These are phyloP conservation scores for Rhagophthalmus giganteus DNA, from an alignment of 2,888 invertebrate species.

Conservation along the genomic window DNA sequence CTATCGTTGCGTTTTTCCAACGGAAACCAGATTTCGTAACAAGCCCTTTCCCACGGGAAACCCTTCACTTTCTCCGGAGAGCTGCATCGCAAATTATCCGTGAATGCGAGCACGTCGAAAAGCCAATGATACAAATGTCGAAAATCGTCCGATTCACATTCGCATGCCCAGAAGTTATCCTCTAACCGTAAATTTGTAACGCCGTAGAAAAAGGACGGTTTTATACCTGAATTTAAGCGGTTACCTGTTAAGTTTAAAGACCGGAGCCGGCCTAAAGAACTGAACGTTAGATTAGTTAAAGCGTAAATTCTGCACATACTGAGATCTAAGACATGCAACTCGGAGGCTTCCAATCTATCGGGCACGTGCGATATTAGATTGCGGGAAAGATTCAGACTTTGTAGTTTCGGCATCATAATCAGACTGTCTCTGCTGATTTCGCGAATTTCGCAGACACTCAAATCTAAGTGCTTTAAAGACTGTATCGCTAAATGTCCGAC, in stretches of 20 bases:
- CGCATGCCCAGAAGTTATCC: conserved; percentile 79
- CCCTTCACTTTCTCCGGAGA: conserved; percentile 66
- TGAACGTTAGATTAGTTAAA: conserved; percentile 66
- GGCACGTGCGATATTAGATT: conserved; percentile 69
- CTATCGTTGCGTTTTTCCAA: conserved; percentile 41
- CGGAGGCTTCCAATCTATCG: conserved; percentile 62
- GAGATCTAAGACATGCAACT: conserved; percentile 63
- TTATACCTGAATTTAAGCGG: conserved; percentile 67
- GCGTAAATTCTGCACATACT: conserved; percentile 64
- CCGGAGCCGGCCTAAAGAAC: conserved; percentile 63
- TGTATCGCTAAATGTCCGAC: conserved; percentile 62
- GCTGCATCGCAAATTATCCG: conserved; percentile 63
- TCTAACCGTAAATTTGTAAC: conserved; percentile 63
- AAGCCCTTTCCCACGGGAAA: conserved; percentile 70
- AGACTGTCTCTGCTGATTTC: conserved; percentile 61
- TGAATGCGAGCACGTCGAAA: conserved; percentile 60
- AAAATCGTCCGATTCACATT: conserved; percentile 65
- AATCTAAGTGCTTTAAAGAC: conserved; percentile 62
- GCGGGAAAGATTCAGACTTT: conserved; percentile 65
- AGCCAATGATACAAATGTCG: conserved; percentile 65
- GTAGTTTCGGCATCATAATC: conserved; percentile 62
- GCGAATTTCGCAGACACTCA: conserved; percentile 70
- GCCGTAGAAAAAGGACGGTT: conserved; percentile 64
- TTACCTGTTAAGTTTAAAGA: conserved; percentile 71
- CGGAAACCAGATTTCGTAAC: conserved; percentile 64